Evolutionary conservation across 2,888 invertebrate species (phyloP), one percentile per base, ranked within the genome.

Genomic region (Cyclophora albipunctata): DNA sequence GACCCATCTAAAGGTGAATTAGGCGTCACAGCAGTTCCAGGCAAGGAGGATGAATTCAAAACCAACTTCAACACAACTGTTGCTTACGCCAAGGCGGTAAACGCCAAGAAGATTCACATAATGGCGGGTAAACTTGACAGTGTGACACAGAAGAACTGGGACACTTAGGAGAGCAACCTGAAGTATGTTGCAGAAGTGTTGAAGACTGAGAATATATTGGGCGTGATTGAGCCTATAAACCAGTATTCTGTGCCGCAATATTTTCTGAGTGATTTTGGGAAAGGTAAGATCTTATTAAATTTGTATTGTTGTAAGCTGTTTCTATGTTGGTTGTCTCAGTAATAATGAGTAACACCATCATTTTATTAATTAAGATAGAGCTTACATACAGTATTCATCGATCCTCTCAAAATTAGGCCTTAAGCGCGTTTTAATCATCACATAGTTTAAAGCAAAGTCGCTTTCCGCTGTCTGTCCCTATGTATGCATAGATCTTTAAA

Each of bases 141-240:
- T 34, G 74, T 83, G 0, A 89, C 87, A 40, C 62, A 70, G 40
- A 86, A 75, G 34, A 90, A 93, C 69, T 92, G 93, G 75, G 75
- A 80, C 42, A 91, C 91, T 0, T 97, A 94, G 72, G 90, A 93
- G 57, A 90, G 90, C 5, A 98, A 98, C 84, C 83, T 98, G 50
- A 91, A 87, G 64, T 92, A 91, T 77, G 96, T 97, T n/a, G 91
- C 92, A 2, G 81, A 90, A 37, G 72, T 92, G 48, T 85, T 98
- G 51, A 90, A 92, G 69, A 75, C 90, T 60, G 93, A 93, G 66
- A 91, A 92, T 53, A 91, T 98, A 34, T 60, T 94, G 34, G 97
- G 95, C 34, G 81, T 98, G 3, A 97, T 98, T 68, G 98, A 98
- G 80, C 98, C 98, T 1, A 96, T 98, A 45, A 97, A 97, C 82